These are phyloP conservation scores for Synergus laeviventris DNA, from an alignment of 2,888 invertebrate genomes.

Conservation along the genomic window DNA sequence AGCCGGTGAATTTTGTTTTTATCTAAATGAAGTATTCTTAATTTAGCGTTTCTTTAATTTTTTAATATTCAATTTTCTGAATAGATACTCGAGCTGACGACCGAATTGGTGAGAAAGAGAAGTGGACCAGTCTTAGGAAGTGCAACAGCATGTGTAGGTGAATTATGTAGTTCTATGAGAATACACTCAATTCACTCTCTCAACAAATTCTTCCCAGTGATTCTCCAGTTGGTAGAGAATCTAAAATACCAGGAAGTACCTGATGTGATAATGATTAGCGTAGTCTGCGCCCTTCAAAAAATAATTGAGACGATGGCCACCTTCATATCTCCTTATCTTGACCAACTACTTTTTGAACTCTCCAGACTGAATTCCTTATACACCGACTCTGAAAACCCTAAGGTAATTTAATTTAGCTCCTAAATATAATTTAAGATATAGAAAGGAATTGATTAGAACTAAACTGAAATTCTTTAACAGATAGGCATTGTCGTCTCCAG, in stretches of 20 bases:
- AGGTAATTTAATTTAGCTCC: conserved; percentile 56
- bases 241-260: conserved; percentile 81
- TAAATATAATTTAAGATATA: neutral
- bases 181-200: conserved; percentile 86
- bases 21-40: neutral
- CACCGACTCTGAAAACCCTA: conserved; percentile 67
- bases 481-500: conserved; percentile 78
- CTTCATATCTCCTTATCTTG: conserved; percentile 92
- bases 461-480: conserved; percentile 58
- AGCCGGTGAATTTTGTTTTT: conserved; percentile 75
- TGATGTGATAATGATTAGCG: conserved; percentile 82
- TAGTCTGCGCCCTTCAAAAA: conserved; percentile 88
- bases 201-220: conserved; percentile 87
- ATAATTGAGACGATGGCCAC: conserved; percentile 88
- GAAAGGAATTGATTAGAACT: neutral
- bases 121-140: conserved; percentile 84
- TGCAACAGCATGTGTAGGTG: conserved; percentile 86
- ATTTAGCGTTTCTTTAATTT: neutral
- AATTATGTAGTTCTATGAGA: conserved; percentile 85
- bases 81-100: conserved; percentile 82
- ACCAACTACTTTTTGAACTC: conserved; percentile 83
- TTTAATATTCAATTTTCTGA: conserved; percentile 15
- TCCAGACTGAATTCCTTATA: conserved; percentile 77
- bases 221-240: conserved; percentile 81
- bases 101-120: conserved; percentile 79